These are phyloP conservation scores for Falco novaeseelandiae DNA, from an alignment of 2,797 vertebrate species.

Conservation along the genomic window DNA sequence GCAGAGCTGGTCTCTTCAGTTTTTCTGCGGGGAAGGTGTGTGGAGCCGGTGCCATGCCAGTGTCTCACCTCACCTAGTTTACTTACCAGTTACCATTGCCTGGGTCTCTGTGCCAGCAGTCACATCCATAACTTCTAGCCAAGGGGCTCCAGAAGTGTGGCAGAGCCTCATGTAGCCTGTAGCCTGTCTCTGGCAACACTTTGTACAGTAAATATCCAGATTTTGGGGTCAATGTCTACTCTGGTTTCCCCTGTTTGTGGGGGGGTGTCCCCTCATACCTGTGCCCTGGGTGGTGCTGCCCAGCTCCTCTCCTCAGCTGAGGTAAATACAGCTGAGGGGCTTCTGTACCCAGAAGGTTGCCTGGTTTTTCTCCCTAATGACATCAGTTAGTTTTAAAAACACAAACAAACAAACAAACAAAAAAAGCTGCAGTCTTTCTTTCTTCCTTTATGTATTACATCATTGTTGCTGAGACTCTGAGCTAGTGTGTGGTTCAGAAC, in stretches of 20 bases:
- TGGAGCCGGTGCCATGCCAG: background rate
- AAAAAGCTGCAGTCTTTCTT: background rate
- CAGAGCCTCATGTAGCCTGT: background rate
- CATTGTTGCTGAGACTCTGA: background rate
- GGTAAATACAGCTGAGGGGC: background rate
- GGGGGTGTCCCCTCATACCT: accelerated
- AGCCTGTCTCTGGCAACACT: background rate
- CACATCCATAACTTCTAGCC: accelerated
- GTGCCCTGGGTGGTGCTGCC: accelerated
- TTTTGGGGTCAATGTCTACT: background rate
- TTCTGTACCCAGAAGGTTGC: background rate
- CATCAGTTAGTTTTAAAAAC: background rate
- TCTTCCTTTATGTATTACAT: background rate
- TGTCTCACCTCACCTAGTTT: background rate
- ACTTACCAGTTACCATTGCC: too few relatives aligned
- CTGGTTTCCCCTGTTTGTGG: background rate
- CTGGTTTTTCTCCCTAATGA: background rate
- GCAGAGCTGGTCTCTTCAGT: background rate
- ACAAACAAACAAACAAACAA: background rate
- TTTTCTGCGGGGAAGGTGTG: too few relatives aligned
- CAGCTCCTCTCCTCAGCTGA: background rate
- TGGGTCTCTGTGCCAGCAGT: background rate
- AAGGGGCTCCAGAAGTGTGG: background rate
- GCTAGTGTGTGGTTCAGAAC: background rate
- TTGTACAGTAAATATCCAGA: background rate